phyloP scores from a whole-genome alignment of 2,888 invertebrate species.

The Leptopilina drosophilae region DNA sequence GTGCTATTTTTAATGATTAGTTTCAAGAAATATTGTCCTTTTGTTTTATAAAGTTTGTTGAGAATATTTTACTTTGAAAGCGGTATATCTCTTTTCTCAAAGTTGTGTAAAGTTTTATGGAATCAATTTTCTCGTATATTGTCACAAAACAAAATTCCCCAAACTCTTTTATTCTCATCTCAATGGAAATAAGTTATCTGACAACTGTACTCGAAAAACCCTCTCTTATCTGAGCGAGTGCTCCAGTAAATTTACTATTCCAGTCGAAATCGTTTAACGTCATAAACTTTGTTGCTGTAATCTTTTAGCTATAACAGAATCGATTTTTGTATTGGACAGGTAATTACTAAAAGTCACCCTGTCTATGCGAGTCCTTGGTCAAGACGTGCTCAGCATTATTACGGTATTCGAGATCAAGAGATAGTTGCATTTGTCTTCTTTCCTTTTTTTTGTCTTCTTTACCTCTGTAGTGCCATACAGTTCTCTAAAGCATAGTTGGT shows the following conservation, averaged over 20 bases:
- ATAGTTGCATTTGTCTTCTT: constrained; percentile 44
- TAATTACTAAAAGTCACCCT: constrained; percentile 66
- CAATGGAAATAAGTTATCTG: not conserved
- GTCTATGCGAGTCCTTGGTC: constrained; percentile 62
- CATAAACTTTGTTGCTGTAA: constrained; percentile 8
- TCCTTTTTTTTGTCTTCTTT: constrained; percentile 36
- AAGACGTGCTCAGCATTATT: constrained; percentile 67
- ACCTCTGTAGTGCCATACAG: constrained; percentile 3
- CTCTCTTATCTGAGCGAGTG: constrained; percentile 18
- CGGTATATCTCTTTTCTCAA: not conserved
- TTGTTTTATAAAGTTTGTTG: no score
- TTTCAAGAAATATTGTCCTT: no score
- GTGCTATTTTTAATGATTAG: no score
- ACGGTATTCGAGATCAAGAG: constrained; percentile 38
- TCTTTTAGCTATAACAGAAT: constrained; percentile 57
- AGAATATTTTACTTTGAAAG: not conserved
- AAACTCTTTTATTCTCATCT: not conserved
- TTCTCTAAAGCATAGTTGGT: constrained; percentile 43
- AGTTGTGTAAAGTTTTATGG: not conserved
- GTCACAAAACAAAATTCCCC: not conserved
- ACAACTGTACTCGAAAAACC: not conserved
- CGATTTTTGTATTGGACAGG: constrained; percentile 70
- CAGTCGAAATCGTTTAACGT: constrained; percentile 7
- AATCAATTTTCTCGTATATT: constrained; percentile 9
- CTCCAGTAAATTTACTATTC: constrained; percentile 1